Percentiles rank a stretch among this genome's conserved stretches.
Evolutionary conservation across 2,797 vertebrate species (phyloP).

Genomic region (Taenioides sp.): DNA sequence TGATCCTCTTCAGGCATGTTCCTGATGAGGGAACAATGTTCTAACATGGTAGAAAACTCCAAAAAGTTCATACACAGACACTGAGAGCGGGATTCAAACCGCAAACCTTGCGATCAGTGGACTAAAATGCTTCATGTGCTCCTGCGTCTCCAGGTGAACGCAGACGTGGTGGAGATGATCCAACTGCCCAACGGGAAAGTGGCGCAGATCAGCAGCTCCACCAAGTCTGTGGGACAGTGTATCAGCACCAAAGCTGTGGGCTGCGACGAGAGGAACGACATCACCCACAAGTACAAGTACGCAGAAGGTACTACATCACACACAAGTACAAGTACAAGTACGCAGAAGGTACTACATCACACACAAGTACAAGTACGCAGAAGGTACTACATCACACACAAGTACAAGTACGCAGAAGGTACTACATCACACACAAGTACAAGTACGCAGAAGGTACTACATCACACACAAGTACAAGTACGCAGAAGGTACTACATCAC

Average conservation of each 20-base stretch:
- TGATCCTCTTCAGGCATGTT: no score
- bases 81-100: no score
- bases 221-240: conserved; percentile 73
- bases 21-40: no score
- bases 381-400: no score
- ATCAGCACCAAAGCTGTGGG: conserved; percentile 92
- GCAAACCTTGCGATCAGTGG: no score
- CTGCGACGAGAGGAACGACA: conserved; percentile 81
- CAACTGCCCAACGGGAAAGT: conserved; percentile 59
- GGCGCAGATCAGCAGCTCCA: conserved; percentile 60
- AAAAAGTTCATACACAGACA: no score
- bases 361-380: no score
- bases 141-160: conserved; percentile 71
- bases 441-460: conserved; percentile 56
- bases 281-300: conserved; percentile 92
- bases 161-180: conserved; percentile 82
- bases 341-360: neutral
- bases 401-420: neutral
- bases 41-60: no score
- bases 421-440: conserved; percentile 61
- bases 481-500: no score
- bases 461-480: neutral
- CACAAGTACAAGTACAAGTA: neutral
- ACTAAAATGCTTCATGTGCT: no score
- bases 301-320: conserved; percentile 77